Percentiles rank a stretch among this genome's conserved stretches.
These are phyloP conservation scores for Loripinus fragilis DNA, from an alignment of 2,888 invertebrate genomes.

Conservation along the genomic window DNA sequence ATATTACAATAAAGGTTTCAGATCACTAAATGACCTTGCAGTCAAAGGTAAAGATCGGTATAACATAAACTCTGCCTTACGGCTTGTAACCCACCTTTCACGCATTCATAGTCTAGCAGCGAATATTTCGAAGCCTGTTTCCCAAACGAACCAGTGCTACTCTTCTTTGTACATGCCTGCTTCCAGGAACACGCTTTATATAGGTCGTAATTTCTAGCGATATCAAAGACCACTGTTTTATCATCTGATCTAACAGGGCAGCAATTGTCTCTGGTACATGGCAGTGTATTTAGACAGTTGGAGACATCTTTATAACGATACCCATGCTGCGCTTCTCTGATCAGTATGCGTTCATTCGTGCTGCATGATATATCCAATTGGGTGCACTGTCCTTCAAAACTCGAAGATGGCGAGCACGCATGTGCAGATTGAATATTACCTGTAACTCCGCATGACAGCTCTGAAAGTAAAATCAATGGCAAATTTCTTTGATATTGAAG, in stretches of 20 bases:
- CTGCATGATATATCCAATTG: not conserved
- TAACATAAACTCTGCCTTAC: too few relatives aligned
- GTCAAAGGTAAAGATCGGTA: too few relatives aligned
- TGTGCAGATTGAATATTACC: not conserved
- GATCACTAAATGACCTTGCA: too few relatives aligned
- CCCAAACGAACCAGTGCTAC: not conserved
- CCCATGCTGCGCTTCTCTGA: not conserved
- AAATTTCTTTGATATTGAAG: too few relatives aligned
- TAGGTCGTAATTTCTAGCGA: not conserved
- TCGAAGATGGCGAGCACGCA: not conserved
- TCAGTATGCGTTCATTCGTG: not conserved
- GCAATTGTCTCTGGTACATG: not conserved
- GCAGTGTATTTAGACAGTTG: not conserved
- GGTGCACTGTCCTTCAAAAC: not conserved
- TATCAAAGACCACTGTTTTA: not conserved
- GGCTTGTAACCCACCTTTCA: conserved; percentile 4
- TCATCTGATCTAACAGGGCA: not conserved
- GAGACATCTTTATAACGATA: not conserved
- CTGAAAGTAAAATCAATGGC: too few relatives aligned
- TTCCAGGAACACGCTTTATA: conserved; percentile 5
- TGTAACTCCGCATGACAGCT: too few relatives aligned
- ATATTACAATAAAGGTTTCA: too few relatives aligned
- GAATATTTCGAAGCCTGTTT: not conserved
- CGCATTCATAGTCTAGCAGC: not conserved
- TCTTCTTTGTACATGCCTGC: not conserved